Evolutionary conservation across 2,797 vertebrate species (phyloP).

Genomic region (Crypturellus tataupa): DNA sequence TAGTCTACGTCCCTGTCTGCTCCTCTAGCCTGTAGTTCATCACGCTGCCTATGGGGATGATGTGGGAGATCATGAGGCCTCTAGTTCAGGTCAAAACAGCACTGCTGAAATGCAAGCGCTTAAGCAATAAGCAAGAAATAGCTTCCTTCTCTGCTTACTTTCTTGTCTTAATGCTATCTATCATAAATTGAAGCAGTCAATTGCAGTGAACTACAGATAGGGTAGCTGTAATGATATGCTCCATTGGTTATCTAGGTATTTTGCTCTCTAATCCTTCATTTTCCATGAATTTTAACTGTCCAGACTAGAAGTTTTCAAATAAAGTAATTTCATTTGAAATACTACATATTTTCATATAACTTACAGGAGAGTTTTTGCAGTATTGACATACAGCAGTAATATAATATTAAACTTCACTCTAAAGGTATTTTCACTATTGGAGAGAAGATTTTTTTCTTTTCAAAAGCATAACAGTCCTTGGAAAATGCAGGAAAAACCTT

Average conservation of each 20-base stretch:
- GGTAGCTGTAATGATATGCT: not conserved
- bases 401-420: not conserved
- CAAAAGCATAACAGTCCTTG: not conserved
- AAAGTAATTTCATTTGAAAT: not conserved
- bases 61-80: not conserved
- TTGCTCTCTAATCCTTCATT: not conserved
- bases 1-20: no score
- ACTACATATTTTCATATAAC: not conserved
- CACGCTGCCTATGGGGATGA: no score
- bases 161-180: not conserved
- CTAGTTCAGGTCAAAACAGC: not conserved
- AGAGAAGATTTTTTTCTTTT: not conserved
- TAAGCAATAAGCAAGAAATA: not conserved
- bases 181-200: not conserved
- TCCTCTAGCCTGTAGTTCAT: no score
- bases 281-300: not conserved
- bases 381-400: not conserved
- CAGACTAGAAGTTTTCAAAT: not conserved
- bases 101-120: not conserved
- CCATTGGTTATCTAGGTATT: not conserved
- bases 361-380: not conserved
- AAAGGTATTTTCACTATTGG: not conserved
- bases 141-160: not conserved
- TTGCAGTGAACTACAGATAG: not conserved
- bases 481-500: not conserved